Evolutionary conservation across 2,113 vertebrate species (phyloP), one percentile per base, ranked within the genome.

Genomic region (Dasyurus viverrinus): DNA sequence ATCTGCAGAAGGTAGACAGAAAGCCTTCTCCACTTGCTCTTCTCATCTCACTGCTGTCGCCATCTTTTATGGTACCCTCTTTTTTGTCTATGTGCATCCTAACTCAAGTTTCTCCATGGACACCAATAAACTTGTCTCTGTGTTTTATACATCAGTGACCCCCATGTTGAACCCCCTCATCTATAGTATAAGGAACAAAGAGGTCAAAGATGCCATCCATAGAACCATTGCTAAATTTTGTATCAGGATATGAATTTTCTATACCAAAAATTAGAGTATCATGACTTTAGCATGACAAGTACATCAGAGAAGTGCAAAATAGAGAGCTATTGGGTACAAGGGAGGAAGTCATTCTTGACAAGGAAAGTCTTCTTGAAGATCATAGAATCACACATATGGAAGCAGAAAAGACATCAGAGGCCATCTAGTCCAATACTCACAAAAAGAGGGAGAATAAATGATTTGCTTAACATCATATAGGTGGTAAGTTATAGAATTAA

Each of bases 171-270:
- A 97, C 48, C 93, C 97, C 8, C 68, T 97, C 26, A 97, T 97
- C 92, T 97, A 96, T n/a, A 98, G 95, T 10, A 54, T 97, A 90
- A 97, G 95, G 92, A 97, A 97, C 57, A 95, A 95, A 23, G 97
- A 98, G 9, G 93, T 98, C 52, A 97, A 97, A 57, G 47, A 95
- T 89, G 36, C 96, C 22, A 93, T 97, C 54, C 89, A 50, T 84
- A 97, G 92, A 47, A 55, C 0, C 0, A 84, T 57, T 9, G 12
- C 54, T 53, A 93, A 42, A 52, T 84, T 92, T 84, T 26, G 90
- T 2, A 24, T 89, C n/a, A 52, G 16, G 5, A n/a, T 3, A 12
- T 94, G 48, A 92, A 93, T 9, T 53, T 0, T 76, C 14, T 76
- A 22, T 1, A n/a, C 6, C n/a, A 36, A 16, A 19, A n/a, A 76